Conservation (phyloP, 2,797 vertebrate species). For the Bufotes viridis region DNA sequence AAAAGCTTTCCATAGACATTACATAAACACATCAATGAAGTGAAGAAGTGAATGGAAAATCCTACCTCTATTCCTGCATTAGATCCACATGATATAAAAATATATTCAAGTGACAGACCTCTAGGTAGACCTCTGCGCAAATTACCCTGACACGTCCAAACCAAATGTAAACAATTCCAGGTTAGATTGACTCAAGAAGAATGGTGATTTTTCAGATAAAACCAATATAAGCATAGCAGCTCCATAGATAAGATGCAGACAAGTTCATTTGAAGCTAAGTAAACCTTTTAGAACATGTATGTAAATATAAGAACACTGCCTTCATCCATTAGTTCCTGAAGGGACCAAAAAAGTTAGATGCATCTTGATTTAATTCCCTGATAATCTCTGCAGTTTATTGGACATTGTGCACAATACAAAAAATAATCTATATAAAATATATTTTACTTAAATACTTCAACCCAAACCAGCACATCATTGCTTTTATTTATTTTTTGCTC, state of each 20-base stretch:
- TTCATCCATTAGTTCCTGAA: not conserved
- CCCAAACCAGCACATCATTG: too few relatives aligned
- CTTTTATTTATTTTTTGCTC: too few relatives aligned
- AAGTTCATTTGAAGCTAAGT: conserved; percentile 36
- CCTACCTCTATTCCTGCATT: conserved; percentile 37
- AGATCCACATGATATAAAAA: conserved; percentile 42
- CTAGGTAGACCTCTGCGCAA: conserved; percentile 1
- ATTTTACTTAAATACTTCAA: too few relatives aligned
- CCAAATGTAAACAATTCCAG: conserved; percentile 44
- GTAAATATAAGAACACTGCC: conserved; percentile 3
- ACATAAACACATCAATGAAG: conserved; percentile 52
- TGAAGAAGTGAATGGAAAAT: conserved; percentile 30
- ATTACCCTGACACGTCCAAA: conserved; percentile 23
- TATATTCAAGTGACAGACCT: conserved; percentile 43
- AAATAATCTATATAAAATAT: too few relatives aligned
- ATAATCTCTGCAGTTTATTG: not conserved
- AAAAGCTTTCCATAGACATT: conserved; percentile 50
- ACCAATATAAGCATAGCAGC: conserved; percentile 47
- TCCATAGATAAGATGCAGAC: conserved; percentile 35
- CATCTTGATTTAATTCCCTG: not conserved
- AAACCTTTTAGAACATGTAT: conserved; percentile 41
- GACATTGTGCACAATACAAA: not conserved
- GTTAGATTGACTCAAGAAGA: conserved; percentile 12
- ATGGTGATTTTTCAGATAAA: conserved; percentile 53
- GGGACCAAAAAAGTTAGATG: not conserved